These are phyloP conservation scores for Scylla paramamosain DNA, from an alignment of 1,140 invertebrate species.

Conservation along the genomic window DNA sequence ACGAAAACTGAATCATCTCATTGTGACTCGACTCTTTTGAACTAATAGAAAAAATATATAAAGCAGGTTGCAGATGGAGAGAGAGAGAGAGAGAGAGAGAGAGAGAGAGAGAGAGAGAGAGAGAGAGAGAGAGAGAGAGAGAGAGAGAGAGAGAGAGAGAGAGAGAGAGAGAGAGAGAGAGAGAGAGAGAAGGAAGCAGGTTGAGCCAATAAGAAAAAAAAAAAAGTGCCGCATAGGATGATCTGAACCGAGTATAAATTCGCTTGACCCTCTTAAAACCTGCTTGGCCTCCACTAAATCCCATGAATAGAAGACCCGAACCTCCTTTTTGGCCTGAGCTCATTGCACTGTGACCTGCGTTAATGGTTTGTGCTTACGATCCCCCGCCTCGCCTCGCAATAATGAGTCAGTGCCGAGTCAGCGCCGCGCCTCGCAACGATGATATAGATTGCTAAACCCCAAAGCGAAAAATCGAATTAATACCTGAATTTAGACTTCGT, in stretches of 20 bases:
- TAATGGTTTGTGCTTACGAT: background rate
- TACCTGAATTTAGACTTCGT: background rate
- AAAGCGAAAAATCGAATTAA: background rate
- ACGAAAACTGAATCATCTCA: no score
- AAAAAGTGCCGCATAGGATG: background rate
- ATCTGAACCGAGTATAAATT: background rate
- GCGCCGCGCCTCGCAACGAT: background rate
- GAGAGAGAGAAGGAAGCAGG: background rate
- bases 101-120: no score
- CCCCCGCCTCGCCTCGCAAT: background rate
- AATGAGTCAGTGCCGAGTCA: background rate
- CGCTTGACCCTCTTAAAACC: background rate
- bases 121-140: background rate
- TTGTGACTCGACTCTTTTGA: no score
- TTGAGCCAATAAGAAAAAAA: background rate
- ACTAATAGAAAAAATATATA: no score
- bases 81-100: no score
- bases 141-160: no score
- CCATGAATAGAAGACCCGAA: background rate
- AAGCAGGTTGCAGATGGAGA: no score
- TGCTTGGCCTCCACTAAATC: background rate
- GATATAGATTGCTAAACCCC: background rate
- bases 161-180: background rate
- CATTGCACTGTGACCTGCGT: no score
- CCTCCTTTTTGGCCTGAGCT: background rate